Base-by-base conservation (phyloP, 2,113 vertebrate species). In the Cheilinus undulatus region DNA sequence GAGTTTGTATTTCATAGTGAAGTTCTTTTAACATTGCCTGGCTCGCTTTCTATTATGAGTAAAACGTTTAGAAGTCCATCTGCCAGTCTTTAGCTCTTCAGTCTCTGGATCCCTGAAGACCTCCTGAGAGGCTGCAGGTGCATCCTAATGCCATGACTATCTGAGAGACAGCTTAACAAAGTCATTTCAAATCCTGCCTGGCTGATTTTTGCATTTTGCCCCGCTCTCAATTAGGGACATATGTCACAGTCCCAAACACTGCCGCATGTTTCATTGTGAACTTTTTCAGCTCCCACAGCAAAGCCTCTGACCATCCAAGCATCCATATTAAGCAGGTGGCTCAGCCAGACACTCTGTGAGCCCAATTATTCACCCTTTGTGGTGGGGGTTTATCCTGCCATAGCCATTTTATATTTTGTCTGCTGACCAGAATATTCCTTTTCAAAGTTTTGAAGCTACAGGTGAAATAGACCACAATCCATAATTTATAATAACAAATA, bases 311-410 rank as follows among this genome's bases (percentile, higher is more conserved):
- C 66, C 60, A 74, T 61, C 66, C 40, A 13, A 73, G 58, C 69
- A 82, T 82, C 83, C 69, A 77, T 83, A 84, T 86, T 81, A 73
- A 85, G 68, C 70, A 63, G 49, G 42, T 11, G 6, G 48, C 69
- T 69, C 57, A 78, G 76, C 64, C 79, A 76, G 67, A 73, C 73
- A 51, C n/a, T 69, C 66, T 57, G 60, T 32, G 62, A 54, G 76
- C 64, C 70, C 54, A 74, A 48, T 70, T 64, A 83, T 70, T 76
- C 68, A 62, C 69, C 60, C 46, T 42, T 52, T 34, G 30, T 72
- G 38, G 45, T 32, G 57, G 46, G 40, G 74, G 28, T 54, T 71
- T 78, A 62, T 66, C 69, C 62, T 36, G 10, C 23, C 26, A 36
- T 28, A 56, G 61, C n/a, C 60, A 56, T 46, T 82, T 48, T 50